A percentile compares a stretch with the other conserved stretches of the same genome.
Evolutionary conservation across 92 coral and sea anemone genomes (phyloP).

Genomic region (Siderastrea radians): DNA sequence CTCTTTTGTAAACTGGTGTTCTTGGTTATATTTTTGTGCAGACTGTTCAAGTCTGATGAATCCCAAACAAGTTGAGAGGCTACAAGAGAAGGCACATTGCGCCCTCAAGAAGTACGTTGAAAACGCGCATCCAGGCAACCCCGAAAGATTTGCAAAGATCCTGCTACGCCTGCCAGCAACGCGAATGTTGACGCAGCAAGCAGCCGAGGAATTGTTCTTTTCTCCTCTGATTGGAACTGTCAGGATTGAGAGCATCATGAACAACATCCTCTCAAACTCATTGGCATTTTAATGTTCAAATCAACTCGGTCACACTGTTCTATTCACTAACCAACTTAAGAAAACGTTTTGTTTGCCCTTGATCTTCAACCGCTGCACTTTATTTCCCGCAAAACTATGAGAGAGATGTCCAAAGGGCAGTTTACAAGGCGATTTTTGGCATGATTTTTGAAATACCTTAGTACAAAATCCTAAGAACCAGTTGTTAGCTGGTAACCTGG

Average conservation of each 20-base stretch:
- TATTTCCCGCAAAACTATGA: too few species aligned
- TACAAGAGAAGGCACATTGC: conserved; percentile 94
- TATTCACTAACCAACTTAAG: too few species aligned
- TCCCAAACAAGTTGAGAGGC: conserved; percentile 80
- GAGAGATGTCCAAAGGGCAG: too few species aligned
- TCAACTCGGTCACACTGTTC: neutral
- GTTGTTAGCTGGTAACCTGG: too few species aligned
- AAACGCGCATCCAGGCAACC: conserved; percentile 65
- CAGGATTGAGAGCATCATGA: conserved; percentile 91
- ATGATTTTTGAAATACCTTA: too few species aligned
- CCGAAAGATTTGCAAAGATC: conserved; percentile 94
- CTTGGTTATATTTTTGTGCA: neutral
- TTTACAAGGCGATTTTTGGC: too few species aligned
- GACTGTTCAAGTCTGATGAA: conserved; percentile 62
- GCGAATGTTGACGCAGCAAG: conserved; percentile 74
- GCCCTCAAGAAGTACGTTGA: conserved; percentile 87
- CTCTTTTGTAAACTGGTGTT: too few species aligned
- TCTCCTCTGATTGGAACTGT: conserved; percentile 95
- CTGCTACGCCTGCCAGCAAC: conserved; percentile 90
- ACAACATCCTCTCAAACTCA: conserved; percentile 80
- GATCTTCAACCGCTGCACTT: too few species aligned
- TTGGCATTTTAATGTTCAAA: conserved; percentile 27
- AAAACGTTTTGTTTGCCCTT: too few species aligned
- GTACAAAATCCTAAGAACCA: too few species aligned
- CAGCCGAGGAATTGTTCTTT: conserved; percentile 93